Base-by-base conservation (phyloP, 2,113 vertebrate genomes). In the Isichthys henryi region DNA sequence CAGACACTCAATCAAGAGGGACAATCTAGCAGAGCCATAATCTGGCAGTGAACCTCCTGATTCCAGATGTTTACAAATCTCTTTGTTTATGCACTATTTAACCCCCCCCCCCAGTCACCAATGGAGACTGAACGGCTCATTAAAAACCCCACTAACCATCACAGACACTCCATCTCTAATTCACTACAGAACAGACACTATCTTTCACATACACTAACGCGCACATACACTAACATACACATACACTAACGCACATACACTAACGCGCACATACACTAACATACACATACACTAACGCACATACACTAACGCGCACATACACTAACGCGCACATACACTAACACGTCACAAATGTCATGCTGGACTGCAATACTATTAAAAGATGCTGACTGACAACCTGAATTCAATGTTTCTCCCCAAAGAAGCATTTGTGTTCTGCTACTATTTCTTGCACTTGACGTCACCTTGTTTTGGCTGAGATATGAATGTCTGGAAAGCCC, bases 371-470 rank as follows among this genome's bases (percentile, higher is more conserved):
- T 31, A 31, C 11, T 77, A 85, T 17, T 85, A 13, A 85, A 27
- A 50, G 4, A 1, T 49, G 46, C 83, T 27, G 45, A 86, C 46
- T 50, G 23, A 43, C 11, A 27, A 5, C 21, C 23, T 49, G 46
- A 27, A n/a, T 23, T 31, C 23, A 86, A 23, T 13, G 0, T 70
- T 43, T 80, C 88, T 92, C 90, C 92, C 89, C 89, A 90, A 89
- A 45, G 88, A 89, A 85, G 91, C 89, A 89, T 85, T 23, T 43
- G n/a, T 53, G 90, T 66, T 85, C 74, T 10, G 11, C 27, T 11
- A 9, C n/a, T 13, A n/a, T 87, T 45, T 86, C 89, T 94, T 94
- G 94, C 93, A 94, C 93, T 56, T 48, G 39, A 45, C 53, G n/a
- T 94, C 80, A 92, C 91, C 89, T 90, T 86, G 46, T 50, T 48